Conservation (phyloP, 2,888 invertebrate species). For the Thymelicus sylvestris region DNA sequence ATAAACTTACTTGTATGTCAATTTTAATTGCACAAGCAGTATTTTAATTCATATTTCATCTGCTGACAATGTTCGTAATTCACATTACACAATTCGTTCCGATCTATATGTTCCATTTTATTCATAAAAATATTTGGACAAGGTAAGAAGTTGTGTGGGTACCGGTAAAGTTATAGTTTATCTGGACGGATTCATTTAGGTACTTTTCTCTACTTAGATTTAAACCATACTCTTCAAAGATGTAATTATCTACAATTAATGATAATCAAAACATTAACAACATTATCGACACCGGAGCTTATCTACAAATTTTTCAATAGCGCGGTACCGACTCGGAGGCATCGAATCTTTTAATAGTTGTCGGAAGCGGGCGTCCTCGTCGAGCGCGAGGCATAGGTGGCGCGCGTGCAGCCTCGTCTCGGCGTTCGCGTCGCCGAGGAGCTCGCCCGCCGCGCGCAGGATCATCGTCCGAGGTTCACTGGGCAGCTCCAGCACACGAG, state of each 20-base stretch:
- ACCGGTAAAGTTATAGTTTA: neutral
- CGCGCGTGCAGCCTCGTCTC: conserved; percentile 94
- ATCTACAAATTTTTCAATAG: conserved; percentile 92
- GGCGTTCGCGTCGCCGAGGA: conserved; percentile 93
- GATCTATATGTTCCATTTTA: too few species aligned
- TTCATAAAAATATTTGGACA: too few species aligned
- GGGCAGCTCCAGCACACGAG: conserved; percentile 88
- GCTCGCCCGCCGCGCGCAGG: conserved; percentile 91
- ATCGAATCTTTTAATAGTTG: conserved; percentile 91
- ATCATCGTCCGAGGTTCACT: conserved; percentile 92
- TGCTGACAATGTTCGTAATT: too few species aligned
- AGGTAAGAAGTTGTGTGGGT: too few species aligned
- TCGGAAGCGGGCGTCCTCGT: conserved; percentile 90
- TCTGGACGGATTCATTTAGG: neutral
- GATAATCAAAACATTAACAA: conserved; percentile 6
- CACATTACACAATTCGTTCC: too few species aligned
- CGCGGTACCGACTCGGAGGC: conserved; percentile 90
- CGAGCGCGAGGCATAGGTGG: conserved; percentile 89
- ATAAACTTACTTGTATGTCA: too few species aligned
- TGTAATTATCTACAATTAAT: neutral
- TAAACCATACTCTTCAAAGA: conserved; percentile 2
- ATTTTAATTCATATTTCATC: too few species aligned
- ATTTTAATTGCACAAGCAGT: too few species aligned
- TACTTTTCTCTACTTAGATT: neutral
- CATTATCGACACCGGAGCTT: conserved; percentile 73